These are phyloP conservation scores for Sterrhoptilus dennistouni DNA, from an alignment of 2,113 vertebrate species.

Conservation along the genomic window DNA sequence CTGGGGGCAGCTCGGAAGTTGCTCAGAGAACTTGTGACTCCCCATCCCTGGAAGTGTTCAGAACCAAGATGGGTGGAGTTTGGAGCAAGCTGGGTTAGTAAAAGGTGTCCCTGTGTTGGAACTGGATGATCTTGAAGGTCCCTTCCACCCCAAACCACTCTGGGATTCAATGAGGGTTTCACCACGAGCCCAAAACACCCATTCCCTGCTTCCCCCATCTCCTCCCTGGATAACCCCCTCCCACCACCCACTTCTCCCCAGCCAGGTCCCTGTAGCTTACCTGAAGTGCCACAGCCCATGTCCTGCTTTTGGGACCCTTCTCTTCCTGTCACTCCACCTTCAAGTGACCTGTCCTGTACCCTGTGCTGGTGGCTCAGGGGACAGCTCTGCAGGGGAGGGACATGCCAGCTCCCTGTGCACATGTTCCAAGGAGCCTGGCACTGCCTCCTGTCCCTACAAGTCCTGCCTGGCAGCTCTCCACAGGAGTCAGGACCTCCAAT, in stretches of 20 bases:
- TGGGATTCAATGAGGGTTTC: neutral
- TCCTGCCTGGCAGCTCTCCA: neutral
- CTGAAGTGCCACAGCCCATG: neutral
- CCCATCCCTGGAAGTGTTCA: neutral
- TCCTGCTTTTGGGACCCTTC: neutral
- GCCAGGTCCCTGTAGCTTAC: neutral
- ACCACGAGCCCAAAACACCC: neutral
- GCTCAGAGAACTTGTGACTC: neutral
- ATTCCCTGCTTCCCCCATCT: neutral
- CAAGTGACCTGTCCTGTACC: neutral
- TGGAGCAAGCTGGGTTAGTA: neutral
- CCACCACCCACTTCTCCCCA: neutral
- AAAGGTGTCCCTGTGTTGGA: neutral
- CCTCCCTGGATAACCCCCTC: neutral
- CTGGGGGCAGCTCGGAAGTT: neutral
- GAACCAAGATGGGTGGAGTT: neutral
- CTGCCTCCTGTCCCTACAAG: neutral
- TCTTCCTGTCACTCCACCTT: neutral
- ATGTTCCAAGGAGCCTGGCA: neutral
- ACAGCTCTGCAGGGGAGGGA: neutral
- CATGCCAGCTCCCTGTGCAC: fast-evolving
- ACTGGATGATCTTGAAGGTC: neutral
- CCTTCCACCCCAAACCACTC: neutral
- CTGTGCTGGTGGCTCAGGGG: neutral
- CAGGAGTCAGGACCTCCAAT: neutral